These are phyloP conservation scores for Tetraodon nigroviridis DNA, from an alignment of 2,113 vertebrate genomes.

Conservation along the genomic window DNA sequence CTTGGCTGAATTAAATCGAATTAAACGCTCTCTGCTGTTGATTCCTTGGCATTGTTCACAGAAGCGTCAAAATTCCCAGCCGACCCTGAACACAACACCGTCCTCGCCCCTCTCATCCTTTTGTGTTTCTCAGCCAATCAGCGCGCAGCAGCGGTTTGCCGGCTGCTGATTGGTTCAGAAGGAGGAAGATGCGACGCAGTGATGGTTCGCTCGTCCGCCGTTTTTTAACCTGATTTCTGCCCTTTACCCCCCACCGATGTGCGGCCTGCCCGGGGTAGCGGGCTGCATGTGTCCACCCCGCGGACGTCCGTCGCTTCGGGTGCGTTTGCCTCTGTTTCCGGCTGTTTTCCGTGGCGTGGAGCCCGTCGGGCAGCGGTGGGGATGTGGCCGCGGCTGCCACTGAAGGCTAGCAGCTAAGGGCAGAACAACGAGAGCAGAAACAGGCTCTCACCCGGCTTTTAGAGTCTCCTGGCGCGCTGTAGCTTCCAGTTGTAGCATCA, in stretches of 20 bases:
- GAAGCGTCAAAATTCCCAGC: slow-evolving; percentile 4
- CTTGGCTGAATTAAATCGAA: too few relatives aligned
- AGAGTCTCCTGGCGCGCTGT: not conserved
- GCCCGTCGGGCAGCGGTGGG: slow-evolving; percentile 24
- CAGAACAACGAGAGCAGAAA: too few relatives aligned
- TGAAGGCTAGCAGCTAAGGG: slow-evolving; percentile 35
- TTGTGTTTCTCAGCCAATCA: slow-evolving; percentile 63
- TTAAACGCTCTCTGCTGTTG: too few relatives aligned
- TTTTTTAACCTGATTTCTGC: not conserved
- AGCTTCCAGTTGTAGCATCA: slow-evolving; percentile 8
- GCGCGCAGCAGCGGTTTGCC: slow-evolving; percentile 6
- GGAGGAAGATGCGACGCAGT: slow-evolving; percentile 61
- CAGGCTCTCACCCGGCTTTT: not conserved
- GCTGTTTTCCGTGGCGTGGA: slow-evolving; percentile 35
- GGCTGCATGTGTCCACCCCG: not conserved
- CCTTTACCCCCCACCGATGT: slow-evolving; percentile 12
- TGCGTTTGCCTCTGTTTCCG: not conserved
- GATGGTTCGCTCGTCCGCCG: slow-evolving; percentile 25
- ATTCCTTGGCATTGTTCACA: not conserved
- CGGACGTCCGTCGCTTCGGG: not conserved
- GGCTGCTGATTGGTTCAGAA: slow-evolving; percentile 50
- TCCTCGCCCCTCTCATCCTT: slow-evolving; percentile 58
- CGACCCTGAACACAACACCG: not conserved
- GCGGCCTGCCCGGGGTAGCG: not conserved
- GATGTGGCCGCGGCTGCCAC: slow-evolving; percentile 19